These are phyloP conservation scores for Epinephelus awoara DNA, from an alignment of 2,797 vertebrate genomes.

Conservation along the genomic window DNA sequence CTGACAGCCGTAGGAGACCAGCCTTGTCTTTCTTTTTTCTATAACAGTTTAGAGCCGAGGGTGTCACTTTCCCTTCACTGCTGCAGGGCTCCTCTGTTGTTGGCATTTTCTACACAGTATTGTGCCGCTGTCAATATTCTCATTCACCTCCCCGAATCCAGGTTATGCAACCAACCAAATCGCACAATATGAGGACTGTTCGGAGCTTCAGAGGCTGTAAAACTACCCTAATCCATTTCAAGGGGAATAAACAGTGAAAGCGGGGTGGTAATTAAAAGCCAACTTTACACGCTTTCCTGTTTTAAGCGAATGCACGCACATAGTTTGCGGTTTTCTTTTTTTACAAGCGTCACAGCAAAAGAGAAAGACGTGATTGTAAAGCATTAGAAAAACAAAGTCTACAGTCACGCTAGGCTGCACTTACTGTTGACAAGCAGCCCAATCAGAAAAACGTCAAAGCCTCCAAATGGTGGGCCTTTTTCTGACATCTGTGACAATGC, in stretches of 20 bases:
- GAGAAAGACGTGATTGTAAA: conserved; percentile 34
- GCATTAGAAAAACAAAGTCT: not conserved
- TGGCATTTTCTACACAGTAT: conserved; percentile 1
- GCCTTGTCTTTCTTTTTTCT: conserved; percentile 40
- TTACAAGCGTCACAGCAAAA: conserved; percentile 12
- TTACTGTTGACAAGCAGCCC: not conserved
- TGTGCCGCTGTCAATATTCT: conserved; percentile 57
- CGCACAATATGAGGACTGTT: conserved; percentile 63
- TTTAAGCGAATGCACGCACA: conserved; percentile 19
- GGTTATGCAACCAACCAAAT: conserved; percentile 38
- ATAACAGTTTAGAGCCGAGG: conserved; percentile 31
- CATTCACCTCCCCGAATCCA: conserved; percentile 46
- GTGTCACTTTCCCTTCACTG: conserved; percentile 37
- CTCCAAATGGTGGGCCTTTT: not conserved
- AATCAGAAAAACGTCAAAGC: not conserved
- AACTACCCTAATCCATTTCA: conserved; percentile 43
- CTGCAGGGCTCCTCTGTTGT: conserved; percentile 39
- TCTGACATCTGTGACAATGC: not conserved
- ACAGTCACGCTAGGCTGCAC: not conserved
- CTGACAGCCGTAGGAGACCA: conserved; percentile 43
- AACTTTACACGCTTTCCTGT: conserved; percentile 34
- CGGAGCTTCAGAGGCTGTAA: conserved; percentile 22
- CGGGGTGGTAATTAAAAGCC: conserved; percentile 47
- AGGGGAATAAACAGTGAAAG: conserved; percentile 51
- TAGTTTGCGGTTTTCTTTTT: not conserved